Evolutionary conservation across 2,113 vertebrate species (phyloP).

Genomic region (Speoplatyrhinus poulsoni): DNA sequence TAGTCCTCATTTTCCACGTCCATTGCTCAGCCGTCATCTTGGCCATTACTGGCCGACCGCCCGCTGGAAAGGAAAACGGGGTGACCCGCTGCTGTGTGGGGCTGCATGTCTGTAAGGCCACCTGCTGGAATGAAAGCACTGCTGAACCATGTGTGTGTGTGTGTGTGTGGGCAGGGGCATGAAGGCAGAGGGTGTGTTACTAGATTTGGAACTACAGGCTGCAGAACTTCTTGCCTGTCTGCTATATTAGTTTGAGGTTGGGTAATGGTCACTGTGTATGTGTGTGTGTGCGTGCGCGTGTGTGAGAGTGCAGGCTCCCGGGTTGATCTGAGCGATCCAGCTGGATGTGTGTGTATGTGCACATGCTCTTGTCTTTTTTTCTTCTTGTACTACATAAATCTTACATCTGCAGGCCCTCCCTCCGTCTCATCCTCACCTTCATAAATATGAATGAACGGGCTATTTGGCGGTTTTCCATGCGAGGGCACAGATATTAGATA

Average conservation of each 20-base stretch:
- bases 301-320: neutral
- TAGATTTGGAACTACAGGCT: neutral
- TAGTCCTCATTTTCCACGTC: constrained; percentile 47
- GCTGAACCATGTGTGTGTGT: constrained; percentile 20
- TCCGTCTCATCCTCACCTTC: constrained; percentile 43
- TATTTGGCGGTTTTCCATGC: constrained; percentile 48
- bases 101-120: constrained; percentile 40
- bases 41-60: constrained; percentile 55
- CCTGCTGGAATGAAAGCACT: constrained; percentile 61
- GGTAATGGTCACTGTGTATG: neutral
- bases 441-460: constrained; percentile 60
- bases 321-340: neutral
- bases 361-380: neutral
- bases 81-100: constrained; percentile 37
- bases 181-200: constrained; percentile 6
- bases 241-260: neutral
- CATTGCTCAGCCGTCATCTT: constrained; percentile 49
- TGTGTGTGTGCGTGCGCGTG: neutral
- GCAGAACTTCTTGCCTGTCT: neutral
- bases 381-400: constrained; percentile 48
- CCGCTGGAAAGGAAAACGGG: constrained; percentile 59
- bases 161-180: constrained; percentile 10
- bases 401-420: constrained; percentile 20
- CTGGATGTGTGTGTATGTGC: constrained; percentile 6
- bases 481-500: constrained; percentile 53